Percentiles rank a stretch among this genome's conserved stretches.
These are phyloP conservation scores for Phania funesta DNA, from an alignment of 2,888 invertebrate species.

Conservation along the genomic window DNA sequence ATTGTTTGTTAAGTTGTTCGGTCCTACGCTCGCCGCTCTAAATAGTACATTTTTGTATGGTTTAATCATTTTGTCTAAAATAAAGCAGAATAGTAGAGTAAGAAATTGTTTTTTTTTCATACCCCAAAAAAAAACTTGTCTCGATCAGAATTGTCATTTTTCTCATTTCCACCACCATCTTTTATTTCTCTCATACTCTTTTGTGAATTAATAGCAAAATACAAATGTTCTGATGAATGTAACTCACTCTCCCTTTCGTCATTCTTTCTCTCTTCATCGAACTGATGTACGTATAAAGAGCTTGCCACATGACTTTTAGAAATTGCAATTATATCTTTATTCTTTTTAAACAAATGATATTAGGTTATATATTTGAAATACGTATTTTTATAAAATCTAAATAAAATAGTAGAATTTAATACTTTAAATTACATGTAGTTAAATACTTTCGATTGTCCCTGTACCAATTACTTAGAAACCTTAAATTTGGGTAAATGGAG, in stretches of 20 bases:
- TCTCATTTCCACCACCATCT: not conserved
- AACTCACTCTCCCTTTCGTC: not conserved
- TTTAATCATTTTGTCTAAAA: constrained; percentile 38
- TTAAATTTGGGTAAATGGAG: too few relatives aligned
- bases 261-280: not conserved
- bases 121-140: constrained; percentile 20
- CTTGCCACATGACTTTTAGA: too few relatives aligned
- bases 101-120: constrained; percentile 11
- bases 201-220: not conserved
- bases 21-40: constrained; percentile 2
- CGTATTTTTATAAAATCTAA: too few relatives aligned
- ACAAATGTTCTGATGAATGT: not conserved
- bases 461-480: too few relatives aligned
- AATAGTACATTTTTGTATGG: constrained; percentile 5
- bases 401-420: too few relatives aligned
- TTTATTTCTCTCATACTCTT: not conserved
- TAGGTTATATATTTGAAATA: too few relatives aligned
- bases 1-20: constrained; percentile 54
- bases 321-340: too few relatives aligned
- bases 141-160: constrained; percentile 3
- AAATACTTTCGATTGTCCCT: too few relatives aligned
- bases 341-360: too few relatives aligned
- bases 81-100: constrained; percentile 19
- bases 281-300: not conserved
- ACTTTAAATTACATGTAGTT: too few relatives aligned